Percentiles rank a stretch among this genome's conserved stretches.
These are phyloP conservation scores for Rugalucina vietnamica DNA, from an alignment of 2,888 invertebrate genomes.

Conservation along the genomic window DNA sequence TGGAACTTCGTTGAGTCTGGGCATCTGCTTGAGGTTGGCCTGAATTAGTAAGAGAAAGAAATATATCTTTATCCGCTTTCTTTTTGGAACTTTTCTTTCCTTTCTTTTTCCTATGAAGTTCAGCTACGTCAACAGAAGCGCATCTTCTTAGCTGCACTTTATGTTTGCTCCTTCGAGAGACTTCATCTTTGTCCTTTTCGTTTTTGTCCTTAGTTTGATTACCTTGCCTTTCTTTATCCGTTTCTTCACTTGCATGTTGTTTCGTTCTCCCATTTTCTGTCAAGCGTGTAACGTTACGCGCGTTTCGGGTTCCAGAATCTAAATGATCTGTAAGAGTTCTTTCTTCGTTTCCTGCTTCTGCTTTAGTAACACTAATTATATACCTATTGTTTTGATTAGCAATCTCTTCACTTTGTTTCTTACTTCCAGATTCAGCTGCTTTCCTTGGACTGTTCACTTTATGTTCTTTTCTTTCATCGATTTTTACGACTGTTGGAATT, in stretches of 20 bases:
- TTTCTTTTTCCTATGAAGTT: conserved; percentile 58
- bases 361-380: too few species aligned
- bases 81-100: conserved; percentile 41
- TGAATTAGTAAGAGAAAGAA: conserved; percentile 25
- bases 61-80: conserved; percentile 48
- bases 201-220: too few species aligned
- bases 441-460: not conserved
- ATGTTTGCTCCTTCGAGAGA: not conserved
- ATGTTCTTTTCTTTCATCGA: not conserved
- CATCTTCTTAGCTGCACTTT: conserved; percentile 53
- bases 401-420: not conserved
- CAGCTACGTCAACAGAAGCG: conserved; percentile 62
- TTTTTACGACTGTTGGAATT: not conserved
- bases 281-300: too few species aligned
- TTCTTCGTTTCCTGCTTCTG: too few species aligned
- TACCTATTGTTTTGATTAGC: not conserved
- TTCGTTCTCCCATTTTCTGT: too few species aligned
- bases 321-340: too few species aligned
- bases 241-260: too few species aligned
- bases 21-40: not conserved
- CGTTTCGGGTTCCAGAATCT: too few species aligned
- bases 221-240: too few species aligned
- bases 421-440: not conserved
- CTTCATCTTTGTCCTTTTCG: too few species aligned
- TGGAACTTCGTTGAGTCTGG: conserved; percentile 46